phyloP scores from a whole-genome alignment of 2,888 invertebrate genomes.

The Chloromyia formosa region DNA sequence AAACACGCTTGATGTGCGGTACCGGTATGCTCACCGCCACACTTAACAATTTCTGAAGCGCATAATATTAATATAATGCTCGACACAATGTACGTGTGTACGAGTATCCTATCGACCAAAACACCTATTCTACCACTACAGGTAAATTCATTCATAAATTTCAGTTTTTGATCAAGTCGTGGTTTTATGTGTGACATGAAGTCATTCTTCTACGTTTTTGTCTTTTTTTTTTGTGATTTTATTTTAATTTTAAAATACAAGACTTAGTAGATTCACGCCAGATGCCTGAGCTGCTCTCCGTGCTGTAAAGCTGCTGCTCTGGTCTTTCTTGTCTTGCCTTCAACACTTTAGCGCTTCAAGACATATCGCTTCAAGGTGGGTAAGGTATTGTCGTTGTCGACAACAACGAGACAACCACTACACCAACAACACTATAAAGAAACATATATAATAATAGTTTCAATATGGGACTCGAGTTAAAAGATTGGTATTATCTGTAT shows the following conservation, averaged over 20 bases:
- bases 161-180: constrained; percentile 41
- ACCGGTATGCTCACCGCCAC: constrained; percentile 3
- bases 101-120: constrained; percentile 8
- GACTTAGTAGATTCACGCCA: constrained; percentile 19
- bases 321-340: constrained; percentile 18
- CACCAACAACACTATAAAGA: constrained; percentile 24
- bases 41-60: too few relatives aligned
- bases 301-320: background rate
- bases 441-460: background rate
- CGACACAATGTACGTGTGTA: background rate
- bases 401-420: constrained; percentile 27
- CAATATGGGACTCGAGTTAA: constrained; percentile 31
- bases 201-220: constrained; percentile 34
- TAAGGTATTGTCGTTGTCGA: constrained; percentile 33
- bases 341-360: constrained; percentile 36
- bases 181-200: constrained; percentile 43
- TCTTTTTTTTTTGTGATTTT: constrained; percentile 12
- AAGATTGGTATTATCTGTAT: constrained; percentile 40
- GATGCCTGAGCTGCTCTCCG: constrained; percentile 6
- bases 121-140: constrained; percentile 32
- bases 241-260: constrained; percentile 11
- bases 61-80: background rate
- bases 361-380: constrained; percentile 35
- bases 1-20: constrained; percentile 22
- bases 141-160: constrained; percentile 40